Evolutionary conservation across 2,113 vertebrate genomes (phyloP).

Genomic region (Cyanocitta stelleri): DNA sequence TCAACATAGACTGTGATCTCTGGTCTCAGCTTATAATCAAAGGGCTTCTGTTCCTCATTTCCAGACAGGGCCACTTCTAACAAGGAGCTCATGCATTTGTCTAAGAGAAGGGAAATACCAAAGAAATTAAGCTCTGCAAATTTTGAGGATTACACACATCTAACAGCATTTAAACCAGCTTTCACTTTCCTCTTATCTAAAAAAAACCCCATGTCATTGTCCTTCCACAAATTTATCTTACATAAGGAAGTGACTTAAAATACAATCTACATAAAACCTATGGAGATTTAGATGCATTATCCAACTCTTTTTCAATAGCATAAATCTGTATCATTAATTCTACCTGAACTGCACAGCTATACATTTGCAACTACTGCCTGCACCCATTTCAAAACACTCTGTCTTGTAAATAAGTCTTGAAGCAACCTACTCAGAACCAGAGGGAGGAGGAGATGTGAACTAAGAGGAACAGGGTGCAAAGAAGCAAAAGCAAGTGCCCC

Average conservation of each 20-base stretch:
- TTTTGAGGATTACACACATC: not conserved
- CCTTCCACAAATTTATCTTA: not conserved
- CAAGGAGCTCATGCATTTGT: conserved; percentile 89
- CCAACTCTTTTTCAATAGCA: not conserved
- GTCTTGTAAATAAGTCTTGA: not conserved
- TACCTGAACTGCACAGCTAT: not conserved
- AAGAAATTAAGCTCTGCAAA: not conserved
- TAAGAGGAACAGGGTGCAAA: not conserved
- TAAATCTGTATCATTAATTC: not conserved
- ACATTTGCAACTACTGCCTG: not conserved
- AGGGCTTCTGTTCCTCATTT: conserved; percentile 96
- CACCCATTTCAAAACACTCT: not conserved
- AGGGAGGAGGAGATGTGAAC: not conserved
- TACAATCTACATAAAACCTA: not conserved
- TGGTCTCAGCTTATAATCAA: conserved; percentile 86
- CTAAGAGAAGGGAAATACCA: conserved; percentile 60
- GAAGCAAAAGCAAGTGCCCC: not conserved
- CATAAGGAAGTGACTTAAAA: not conserved
- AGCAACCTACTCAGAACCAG: not conserved
- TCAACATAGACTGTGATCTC: conserved; percentile 87
- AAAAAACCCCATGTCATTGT: not conserved
- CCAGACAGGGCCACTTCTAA: conserved; percentile 91
- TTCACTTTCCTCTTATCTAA: not conserved
- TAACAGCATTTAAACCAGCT: not conserved
- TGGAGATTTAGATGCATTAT: not conserved